phyloP scores from a whole-genome alignment of 37 sponge, comb jelly and placozoan genomes.

The Crambe crambe region DNA sequence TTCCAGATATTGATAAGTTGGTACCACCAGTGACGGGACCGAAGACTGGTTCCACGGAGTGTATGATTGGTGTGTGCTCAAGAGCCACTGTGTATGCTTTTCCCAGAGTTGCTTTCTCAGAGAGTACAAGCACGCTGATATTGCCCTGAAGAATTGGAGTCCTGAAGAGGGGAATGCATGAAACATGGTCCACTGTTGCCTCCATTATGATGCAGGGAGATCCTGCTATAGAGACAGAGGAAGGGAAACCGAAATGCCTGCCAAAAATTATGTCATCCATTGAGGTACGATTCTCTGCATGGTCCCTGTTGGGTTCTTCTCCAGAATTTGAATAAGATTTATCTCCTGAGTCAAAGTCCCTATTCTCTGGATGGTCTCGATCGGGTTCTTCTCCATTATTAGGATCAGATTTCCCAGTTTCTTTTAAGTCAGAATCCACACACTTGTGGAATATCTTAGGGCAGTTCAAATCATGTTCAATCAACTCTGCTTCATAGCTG shows the following conservation, averaged over 20 bases:
- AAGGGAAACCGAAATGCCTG: background rate
- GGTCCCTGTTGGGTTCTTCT: background rate
- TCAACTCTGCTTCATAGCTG: background rate
- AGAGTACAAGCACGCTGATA: conserved; percentile 35
- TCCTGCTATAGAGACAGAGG: conserved; percentile 27
- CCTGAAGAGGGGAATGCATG: conserved; percentile 6
- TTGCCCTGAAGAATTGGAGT: conserved; percentile 21
- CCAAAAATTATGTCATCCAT: background rate
- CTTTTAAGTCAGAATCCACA: too few relatives aligned
- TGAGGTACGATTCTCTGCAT: background rate
- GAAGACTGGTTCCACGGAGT: conserved; percentile 11
- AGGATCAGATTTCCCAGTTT: background rate
- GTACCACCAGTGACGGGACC: conserved; percentile 63
- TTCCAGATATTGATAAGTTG: conserved; percentile 47
- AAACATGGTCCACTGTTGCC: conserved; percentile 2
- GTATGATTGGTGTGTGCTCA: conserved; percentile 22
- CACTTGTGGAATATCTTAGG: too few relatives aligned
- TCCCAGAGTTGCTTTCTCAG: conserved; percentile 5
- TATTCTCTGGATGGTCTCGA: background rate
- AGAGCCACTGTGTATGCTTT: conserved; percentile 12
- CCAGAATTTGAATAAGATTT: background rate
- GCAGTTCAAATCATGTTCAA: too few relatives aligned
- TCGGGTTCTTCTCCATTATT: background rate
- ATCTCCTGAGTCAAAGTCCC: too few relatives aligned
- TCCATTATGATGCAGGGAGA: conserved; percentile 34